Conservation (phyloP, 2,113 vertebrate genomes). For the Pseudorhombus dupliciocellatus region DNA sequence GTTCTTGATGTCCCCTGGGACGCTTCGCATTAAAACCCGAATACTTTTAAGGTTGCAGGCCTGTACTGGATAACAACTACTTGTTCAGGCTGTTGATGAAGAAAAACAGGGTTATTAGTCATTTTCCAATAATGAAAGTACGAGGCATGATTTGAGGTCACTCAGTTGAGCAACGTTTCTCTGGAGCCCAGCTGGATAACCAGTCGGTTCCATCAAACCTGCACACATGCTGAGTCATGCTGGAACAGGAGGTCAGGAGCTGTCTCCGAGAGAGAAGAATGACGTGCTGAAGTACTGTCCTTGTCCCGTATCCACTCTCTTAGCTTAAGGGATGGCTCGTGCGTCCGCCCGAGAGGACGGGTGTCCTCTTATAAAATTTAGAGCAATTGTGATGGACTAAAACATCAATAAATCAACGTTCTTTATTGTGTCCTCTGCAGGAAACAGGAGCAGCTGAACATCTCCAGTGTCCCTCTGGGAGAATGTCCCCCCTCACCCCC, state of each 20-base stretch:
- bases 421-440: conserved; percentile 71
- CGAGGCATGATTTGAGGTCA: not conserved
- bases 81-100: not conserved
- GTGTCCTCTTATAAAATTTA: conserved; percentile 31
- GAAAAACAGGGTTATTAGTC: no score
- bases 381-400: not conserved
- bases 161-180: not conserved
- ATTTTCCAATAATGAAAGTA: no score
- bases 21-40: conserved; percentile 17
- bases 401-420: not conserved
- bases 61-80: not conserved
- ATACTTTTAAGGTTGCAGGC: not conserved
- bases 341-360: not conserved
- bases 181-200: not conserved
- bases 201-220: not conserved
- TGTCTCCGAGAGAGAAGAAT: not conserved
- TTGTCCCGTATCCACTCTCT: not conserved
- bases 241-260: not conserved
- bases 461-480: conserved; percentile 83
- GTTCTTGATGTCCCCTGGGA: conserved; percentile 11
- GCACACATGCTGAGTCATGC: not conserved
- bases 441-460: conserved; percentile 95
- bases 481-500: conserved; percentile 93
- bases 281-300: no score
- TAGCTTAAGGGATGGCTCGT: not conserved